Percentiles rank a stretch among this genome's conserved stretches.
These are phyloP conservation scores for Drosophila sproati DNA, from an alignment of 1,140 invertebrate genomes.

Conservation along the genomic window DNA sequence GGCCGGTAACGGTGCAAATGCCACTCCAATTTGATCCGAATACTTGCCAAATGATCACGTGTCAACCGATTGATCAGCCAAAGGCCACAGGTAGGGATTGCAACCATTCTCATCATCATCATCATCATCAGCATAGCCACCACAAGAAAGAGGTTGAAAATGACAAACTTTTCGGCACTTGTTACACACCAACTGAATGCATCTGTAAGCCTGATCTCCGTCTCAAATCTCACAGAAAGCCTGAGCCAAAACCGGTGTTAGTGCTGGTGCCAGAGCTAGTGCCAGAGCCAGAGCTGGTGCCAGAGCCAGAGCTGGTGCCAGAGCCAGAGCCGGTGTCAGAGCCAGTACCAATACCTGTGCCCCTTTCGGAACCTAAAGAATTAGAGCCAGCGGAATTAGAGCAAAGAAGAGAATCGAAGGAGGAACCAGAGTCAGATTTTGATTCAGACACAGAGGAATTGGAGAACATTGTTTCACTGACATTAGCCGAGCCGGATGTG, in stretches of 20 bases:
- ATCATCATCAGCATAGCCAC: background rate
- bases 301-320: slow-evolving; percentile 1
- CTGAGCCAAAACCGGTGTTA: background rate
- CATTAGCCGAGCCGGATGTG: background rate
- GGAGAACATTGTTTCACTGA: background rate
- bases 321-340: background rate
- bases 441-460: background rate
- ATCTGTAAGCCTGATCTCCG: background rate
- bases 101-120: background rate
- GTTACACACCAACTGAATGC: background rate
- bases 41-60: slow-evolving; percentile 25
- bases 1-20: slow-evolving; percentile 64
- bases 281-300: background rate
- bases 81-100: slow-evolving; percentile 9
- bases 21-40: slow-evolving; percentile 62
- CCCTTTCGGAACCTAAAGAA: background rate
- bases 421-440: background rate
- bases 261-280: background rate
- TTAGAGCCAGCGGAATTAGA: background rate
- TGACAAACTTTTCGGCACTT: background rate
- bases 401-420: background rate
- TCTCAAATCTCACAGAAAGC: background rate
- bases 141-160: background rate
- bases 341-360: background rate
- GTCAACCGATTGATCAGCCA: background rate